A percentile compares a stretch with the other conserved stretches of the same genome.
Conservation (phyloP, 2,888 invertebrate genomes). For the Carcina quercana region DNA sequence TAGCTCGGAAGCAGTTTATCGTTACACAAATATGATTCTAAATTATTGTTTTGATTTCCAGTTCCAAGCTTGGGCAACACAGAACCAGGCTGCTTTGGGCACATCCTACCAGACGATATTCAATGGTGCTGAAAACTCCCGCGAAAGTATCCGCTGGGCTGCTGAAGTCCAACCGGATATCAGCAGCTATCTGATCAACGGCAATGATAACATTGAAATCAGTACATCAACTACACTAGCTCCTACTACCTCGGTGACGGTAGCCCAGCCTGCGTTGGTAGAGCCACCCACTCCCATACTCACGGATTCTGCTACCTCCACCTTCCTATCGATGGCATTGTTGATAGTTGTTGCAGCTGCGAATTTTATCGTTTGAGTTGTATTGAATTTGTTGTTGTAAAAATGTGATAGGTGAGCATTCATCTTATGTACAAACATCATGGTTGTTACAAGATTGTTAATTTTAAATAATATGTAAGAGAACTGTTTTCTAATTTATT, state of each 20-base stretch:
- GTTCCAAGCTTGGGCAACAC: conserved; percentile 47
- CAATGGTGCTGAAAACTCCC: conserved; percentile 24
- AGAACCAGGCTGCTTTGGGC: conserved; percentile 26
- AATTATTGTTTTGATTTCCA: conserved; percentile 28
- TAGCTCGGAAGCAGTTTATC: no score
- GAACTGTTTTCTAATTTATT: no score
- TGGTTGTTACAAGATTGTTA: no score
- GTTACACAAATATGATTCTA: no score
- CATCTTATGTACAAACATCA: no score
- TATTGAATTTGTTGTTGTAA: no score
- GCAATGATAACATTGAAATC: conserved; percentile 17
- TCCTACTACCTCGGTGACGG: conserved; percentile 17
- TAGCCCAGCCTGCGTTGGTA: conserved; percentile 18
- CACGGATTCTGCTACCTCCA: conserved; percentile 35
- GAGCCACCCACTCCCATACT: conserved; percentile 39
- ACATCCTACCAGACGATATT: conserved; percentile 22
- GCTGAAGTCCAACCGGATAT: conserved; percentile 28
- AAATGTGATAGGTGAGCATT: no score
- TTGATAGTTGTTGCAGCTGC: conserved; percentile 27
- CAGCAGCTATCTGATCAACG: conserved; percentile 31
- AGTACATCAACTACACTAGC: conserved; percentile 14
- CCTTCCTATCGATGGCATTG: conserved; percentile 29
- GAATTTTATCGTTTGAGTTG: no score
- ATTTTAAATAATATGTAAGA: no score
- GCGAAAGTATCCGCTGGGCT: conserved; percentile 35